These are phyloP conservation scores for Deilephila porcellus DNA, from an alignment of 2,888 invertebrate genomes.

Conservation along the genomic window DNA sequence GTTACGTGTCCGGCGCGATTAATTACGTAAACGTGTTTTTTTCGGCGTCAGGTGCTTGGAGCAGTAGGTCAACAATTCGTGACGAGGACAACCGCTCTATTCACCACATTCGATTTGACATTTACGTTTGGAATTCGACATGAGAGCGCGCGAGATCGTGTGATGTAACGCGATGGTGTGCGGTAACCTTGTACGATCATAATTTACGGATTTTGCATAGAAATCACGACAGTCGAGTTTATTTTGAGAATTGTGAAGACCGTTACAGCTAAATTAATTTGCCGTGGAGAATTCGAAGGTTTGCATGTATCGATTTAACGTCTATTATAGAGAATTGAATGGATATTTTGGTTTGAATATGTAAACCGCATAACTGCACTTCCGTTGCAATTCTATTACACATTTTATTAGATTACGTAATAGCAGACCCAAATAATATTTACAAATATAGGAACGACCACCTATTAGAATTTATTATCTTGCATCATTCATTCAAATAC, in stretches of 20 bases:
- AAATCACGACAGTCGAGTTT: not conserved
- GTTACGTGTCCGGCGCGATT: constrained; percentile 40
- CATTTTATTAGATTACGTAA: too few species aligned
- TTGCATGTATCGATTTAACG: not conserved
- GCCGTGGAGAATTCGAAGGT: not conserved
- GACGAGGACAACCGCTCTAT: constrained; percentile 61
- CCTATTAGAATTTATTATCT: too few species aligned
- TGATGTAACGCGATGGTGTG: constrained; percentile 37
- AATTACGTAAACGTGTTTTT: constrained; percentile 52
- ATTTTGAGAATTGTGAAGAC: not conserved
- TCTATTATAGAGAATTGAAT: not conserved
- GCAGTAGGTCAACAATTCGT: constrained; percentile 56
- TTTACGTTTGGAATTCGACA: constrained; percentile 47
- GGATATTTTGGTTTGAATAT: not conserved
- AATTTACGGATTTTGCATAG: constrained; percentile 20
- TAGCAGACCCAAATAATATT: too few species aligned
- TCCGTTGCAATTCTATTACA: not conserved
- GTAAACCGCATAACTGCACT: not conserved
- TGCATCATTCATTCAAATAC: too few species aligned
- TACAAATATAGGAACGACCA: too few species aligned
- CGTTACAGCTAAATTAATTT: not conserved
- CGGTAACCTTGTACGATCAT: constrained; percentile 40
- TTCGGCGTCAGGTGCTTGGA: constrained; percentile 47
- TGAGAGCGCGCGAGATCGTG: constrained; percentile 38
- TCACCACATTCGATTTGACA: constrained; percentile 45